phyloP scores from a whole-genome alignment of 2,888 invertebrate species.

The Drosophila kokeensis region DNA sequence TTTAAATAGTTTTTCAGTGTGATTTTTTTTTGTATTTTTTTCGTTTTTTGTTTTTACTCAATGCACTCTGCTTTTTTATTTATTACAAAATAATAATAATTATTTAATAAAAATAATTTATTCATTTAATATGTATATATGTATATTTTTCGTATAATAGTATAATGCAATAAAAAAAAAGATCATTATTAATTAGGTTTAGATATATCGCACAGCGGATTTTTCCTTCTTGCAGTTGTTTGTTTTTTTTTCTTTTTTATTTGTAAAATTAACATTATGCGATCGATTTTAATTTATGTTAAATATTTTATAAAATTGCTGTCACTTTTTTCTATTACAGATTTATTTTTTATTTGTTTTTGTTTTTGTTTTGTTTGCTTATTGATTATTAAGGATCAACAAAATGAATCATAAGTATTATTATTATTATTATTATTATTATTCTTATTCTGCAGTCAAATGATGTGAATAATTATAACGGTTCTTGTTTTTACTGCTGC shows the following conservation, averaged over 20 bases:
- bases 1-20: slow-evolving; percentile 34
- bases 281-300: slow-evolving; percentile 14
- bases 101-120: slow-evolving; percentile 79
- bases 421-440: slow-evolving; percentile 8
- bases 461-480: slow-evolving; percentile 29
- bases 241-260: slow-evolving; percentile 34
- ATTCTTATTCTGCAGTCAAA: slow-evolving; percentile 14
- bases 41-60: slow-evolving; percentile 36
- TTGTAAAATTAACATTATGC: slow-evolving; percentile 52
- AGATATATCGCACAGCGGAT: slow-evolving; percentile 48
- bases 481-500: slow-evolving; percentile 16
- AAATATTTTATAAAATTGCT: slow-evolving; percentile 21
- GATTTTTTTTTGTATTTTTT: slow-evolving; percentile 11
- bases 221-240: slow-evolving; percentile 31
- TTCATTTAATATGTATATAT: slow-evolving; percentile 67
- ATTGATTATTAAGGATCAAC: slow-evolving; percentile 20
- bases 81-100: slow-evolving; percentile 77
- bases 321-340: slow-evolving; percentile 1
- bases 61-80: slow-evolving; percentile 41
- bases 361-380: slow-evolving; percentile 7
- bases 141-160: slow-evolving; percentile 29
- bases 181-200: slow-evolving; percentile 35
- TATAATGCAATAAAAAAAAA: slow-evolving; percentile 61
- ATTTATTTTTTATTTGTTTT: background rate
- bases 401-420: slow-evolving; percentile 1